These are phyloP conservation scores for Dioctria rufipes DNA, from an alignment of 2,888 invertebrate species.

Conservation along the genomic window DNA sequence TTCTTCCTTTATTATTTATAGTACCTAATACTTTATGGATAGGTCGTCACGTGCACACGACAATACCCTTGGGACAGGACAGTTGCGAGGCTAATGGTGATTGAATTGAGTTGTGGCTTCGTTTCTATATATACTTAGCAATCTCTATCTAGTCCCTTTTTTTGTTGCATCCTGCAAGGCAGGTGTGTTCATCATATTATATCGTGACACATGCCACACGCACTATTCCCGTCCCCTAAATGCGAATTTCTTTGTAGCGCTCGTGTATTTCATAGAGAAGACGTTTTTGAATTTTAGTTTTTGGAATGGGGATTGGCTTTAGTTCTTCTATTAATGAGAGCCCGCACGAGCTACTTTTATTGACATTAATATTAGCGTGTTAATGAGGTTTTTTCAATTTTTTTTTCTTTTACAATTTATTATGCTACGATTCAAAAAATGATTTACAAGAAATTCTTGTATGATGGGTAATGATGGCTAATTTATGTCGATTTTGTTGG, in stretches of 20 bases:
- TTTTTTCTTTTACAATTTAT: neutral
- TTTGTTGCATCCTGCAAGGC: neutral
- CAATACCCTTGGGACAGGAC: neutral
- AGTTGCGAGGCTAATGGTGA: constrained; percentile 35
- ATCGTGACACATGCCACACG: constrained; percentile 12
- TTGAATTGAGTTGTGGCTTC: constrained; percentile 25
- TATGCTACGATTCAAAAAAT: neutral
- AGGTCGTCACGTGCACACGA: constrained; percentile 6
- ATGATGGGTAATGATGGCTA: too few species aligned
- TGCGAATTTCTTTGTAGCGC: neutral
- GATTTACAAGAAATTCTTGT: too few species aligned
- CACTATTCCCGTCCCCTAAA: constrained; percentile 1
- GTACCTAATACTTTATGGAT: neutral
- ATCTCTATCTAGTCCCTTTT: constrained; percentile 11
- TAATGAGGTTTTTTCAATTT: neutral
- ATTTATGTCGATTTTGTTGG: too few species aligned
- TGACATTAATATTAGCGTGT: too few species aligned
- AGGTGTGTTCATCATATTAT: constrained; percentile 29
- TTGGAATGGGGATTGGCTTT: too few species aligned
- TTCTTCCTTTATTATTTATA: neutral
- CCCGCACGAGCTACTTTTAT: too few species aligned
- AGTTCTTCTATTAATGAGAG: too few species aligned
- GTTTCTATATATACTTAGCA: neutral
- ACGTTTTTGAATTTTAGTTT: too few species aligned
- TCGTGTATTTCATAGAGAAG: neutral